A percentile compares a stretch with the other conserved stretches of the same genome.
These are phyloP conservation scores for Lacerta bilineata DNA, from an alignment of 2,797 vertebrate genomes.

Conservation along the genomic window DNA sequence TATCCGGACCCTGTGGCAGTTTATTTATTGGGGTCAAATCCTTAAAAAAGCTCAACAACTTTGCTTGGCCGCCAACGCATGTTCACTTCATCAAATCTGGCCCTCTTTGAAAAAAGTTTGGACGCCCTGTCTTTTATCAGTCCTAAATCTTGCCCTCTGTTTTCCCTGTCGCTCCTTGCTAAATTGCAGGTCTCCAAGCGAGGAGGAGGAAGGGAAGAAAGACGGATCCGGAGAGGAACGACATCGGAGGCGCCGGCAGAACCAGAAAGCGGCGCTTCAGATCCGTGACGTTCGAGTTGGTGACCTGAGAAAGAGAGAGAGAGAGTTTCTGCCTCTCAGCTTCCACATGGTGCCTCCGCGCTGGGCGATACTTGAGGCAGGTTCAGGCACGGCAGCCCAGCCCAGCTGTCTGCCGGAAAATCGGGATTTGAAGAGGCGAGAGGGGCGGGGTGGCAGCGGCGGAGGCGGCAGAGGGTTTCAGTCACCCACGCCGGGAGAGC, in stretches of 20 bases:
- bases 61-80: too few species aligned
- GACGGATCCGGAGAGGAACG: not conserved
- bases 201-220: slow-evolving; percentile 3
- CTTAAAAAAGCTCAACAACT: too few species aligned
- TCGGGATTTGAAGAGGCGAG: slow-evolving; percentile 39
- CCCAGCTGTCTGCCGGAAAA: not conserved
- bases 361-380: not conserved
- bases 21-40: too few species aligned
- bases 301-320: not conserved
- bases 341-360: not conserved
- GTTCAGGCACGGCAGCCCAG: slow-evolving; percentile 28
- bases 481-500: slow-evolving; percentile 2
- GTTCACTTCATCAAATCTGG: too few species aligned
- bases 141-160: too few species aligned
- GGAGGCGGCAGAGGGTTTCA: slow-evolving; percentile 9
- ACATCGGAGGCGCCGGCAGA: not conserved
- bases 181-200: slow-evolving; percentile 35
- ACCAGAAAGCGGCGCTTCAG: accelerated
- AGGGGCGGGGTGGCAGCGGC: not conserved
- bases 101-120: too few species aligned
- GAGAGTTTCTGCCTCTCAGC: not conserved
- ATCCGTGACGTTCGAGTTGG: not conserved
- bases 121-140: too few species aligned
- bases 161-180: slow-evolving; percentile 32
- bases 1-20: too few species aligned